Evolutionary conservation across 2,797 vertebrate genomes (phyloP).

Genomic region (Chelon auratus): DNA sequence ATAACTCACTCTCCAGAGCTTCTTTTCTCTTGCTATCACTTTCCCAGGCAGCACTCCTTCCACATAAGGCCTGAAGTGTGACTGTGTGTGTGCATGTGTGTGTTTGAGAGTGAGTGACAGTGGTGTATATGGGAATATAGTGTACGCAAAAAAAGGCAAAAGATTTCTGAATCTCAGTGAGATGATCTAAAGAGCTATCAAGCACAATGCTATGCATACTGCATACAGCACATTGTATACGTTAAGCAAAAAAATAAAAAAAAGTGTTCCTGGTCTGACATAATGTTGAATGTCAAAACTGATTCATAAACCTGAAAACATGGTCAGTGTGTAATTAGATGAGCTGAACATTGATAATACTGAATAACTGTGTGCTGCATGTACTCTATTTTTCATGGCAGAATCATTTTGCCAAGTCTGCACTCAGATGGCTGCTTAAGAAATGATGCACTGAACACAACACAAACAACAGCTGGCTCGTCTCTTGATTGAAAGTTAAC

Average conservation of each 20-base stretch:
- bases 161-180: slow-evolving; percentile 63
- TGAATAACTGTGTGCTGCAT: slow-evolving; percentile 11
- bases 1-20: slow-evolving; percentile 83
- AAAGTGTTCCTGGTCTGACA: slow-evolving; percentile 5
- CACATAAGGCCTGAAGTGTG: slow-evolving; percentile 72
- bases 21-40: slow-evolving; percentile 82
- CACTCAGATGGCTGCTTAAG: slow-evolving; percentile 46
- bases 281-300: slow-evolving; percentile 9
- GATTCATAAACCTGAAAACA: slow-evolving; percentile 13
- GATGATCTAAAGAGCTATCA: slow-evolving; percentile 54
- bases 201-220: slow-evolving; percentile 42
- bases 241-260: neutral
- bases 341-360: slow-evolving; percentile 8
- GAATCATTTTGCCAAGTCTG: slow-evolving; percentile 22
- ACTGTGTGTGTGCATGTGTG: slow-evolving; percentile 36
- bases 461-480: slow-evolving; percentile 76
- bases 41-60: slow-evolving; percentile 77
- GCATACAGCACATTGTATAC: slow-evolving; percentile 24
- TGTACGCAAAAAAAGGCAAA: slow-evolving; percentile 48
- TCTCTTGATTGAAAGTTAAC: slow-evolving; percentile 78
- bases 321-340: slow-evolving; percentile 14
- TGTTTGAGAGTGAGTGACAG: slow-evolving; percentile 60
- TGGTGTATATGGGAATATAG: slow-evolving; percentile 54
- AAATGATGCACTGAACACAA: slow-evolving; percentile 55
- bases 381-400: slow-evolving; percentile 23